A percentile compares a stretch with the other conserved stretches of the same genome.
Evolutionary conservation across 2,797 vertebrate genomes (phyloP).

Genomic region (Sternotherus odoratus): DNA sequence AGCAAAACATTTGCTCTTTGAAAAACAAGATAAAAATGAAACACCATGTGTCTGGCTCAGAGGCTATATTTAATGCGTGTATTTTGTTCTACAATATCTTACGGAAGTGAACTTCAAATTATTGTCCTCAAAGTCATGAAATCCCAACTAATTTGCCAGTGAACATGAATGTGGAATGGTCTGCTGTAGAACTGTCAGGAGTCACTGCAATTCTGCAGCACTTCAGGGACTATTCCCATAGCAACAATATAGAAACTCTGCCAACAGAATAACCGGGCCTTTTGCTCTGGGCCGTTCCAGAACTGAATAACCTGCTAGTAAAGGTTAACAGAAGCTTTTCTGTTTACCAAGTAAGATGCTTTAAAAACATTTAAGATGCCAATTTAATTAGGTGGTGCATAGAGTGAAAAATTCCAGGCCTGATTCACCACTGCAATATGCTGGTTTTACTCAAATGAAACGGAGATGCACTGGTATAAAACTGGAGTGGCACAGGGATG

Average conservation of each 20-base stretch:
- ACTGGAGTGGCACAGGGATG: background rate
- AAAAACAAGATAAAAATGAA: background rate
- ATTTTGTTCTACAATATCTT: background rate
- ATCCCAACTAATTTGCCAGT: background rate
- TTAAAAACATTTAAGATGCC: background rate
- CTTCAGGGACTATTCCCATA: conserved; percentile 40
- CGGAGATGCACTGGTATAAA: background rate
- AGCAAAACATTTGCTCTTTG: background rate
- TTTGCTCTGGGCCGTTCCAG: background rate
- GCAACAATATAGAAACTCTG: conserved; percentile 29
- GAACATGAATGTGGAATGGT: background rate
- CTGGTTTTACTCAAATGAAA: background rate
- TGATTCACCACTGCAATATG: background rate
- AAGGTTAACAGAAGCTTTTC: background rate
- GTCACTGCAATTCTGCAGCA: background rate
- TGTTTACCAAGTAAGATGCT: rapidly evolving
- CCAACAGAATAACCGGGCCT: background rate
- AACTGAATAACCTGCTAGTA: conserved; percentile 24
- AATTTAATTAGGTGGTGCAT: rapidly evolving
- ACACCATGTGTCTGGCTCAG: background rate
- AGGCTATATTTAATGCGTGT: background rate
- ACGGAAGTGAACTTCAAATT: conserved; percentile 1
- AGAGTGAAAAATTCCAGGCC: background rate
- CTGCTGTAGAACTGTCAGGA: conserved; percentile 6
- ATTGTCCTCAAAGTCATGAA: conserved; percentile 32